Evolutionary conservation across 2,888 invertebrate genomes (phyloP).

Genomic region (Amphipyra tragopoginis): DNA sequence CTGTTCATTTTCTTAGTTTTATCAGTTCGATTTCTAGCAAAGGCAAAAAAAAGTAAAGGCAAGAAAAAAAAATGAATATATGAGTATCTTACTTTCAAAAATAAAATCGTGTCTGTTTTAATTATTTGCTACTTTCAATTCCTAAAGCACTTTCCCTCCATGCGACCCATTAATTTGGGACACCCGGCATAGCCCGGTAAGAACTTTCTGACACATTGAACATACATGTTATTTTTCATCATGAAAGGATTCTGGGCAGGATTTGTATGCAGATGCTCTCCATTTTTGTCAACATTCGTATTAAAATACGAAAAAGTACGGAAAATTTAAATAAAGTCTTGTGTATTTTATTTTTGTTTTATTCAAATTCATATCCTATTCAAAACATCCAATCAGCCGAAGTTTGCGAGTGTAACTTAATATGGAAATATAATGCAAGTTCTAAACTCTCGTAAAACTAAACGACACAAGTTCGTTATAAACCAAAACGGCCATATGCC

Average conservation of each 20-base stretch:
- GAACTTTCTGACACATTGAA: constrained; percentile 37
- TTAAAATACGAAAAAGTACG: too few relatives aligned
- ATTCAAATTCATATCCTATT: neutral
- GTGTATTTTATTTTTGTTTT: neutral
- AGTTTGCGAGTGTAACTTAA: constrained; percentile 23
- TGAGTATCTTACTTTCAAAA: too few relatives aligned
- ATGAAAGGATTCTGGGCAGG: constrained; percentile 5
- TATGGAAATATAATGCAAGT: constrained; percentile 29
- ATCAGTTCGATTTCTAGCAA: too few relatives aligned
- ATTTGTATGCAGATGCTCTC: neutral
- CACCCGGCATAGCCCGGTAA: constrained; percentile 22
- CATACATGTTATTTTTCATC: constrained; percentile 26
- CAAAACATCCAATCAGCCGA: constrained; percentile 16
- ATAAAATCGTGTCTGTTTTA: too few relatives aligned
- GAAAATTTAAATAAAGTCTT: too few relatives aligned
- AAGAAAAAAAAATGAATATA: too few relatives aligned
- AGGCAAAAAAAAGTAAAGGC: too few relatives aligned
- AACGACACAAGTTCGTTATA: constrained; percentile 35
- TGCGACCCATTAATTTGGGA: too few relatives aligned
- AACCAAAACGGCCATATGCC: constrained; percentile 15
- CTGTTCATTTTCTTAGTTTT: too few relatives aligned
- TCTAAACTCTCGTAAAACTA: constrained; percentile 43
- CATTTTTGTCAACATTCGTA: constrained; percentile 13
- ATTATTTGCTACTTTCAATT: too few relatives aligned
- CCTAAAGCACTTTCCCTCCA: too few relatives aligned